Evolutionary conservation across 2,797 vertebrate genomes (phyloP), one percentile per base, ranked within the genome.

Genomic region (Macrochelys suwanniensis): DNA sequence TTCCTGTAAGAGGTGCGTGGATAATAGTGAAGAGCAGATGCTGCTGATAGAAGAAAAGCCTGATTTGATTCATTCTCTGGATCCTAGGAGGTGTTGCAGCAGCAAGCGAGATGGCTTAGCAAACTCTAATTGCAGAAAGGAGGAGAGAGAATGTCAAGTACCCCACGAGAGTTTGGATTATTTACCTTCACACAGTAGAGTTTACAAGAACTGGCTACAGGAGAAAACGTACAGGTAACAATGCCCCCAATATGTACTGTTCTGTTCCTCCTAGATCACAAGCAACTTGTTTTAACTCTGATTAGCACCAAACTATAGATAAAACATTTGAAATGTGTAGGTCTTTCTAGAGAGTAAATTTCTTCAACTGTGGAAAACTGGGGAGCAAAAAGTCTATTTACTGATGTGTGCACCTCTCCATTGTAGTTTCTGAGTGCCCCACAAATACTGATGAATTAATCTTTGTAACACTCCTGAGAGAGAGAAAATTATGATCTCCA

Each of bases 121-220:
- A 3, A 86, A 5, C 37, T 15, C 28, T 49, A n/a, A 7, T 47
- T 50, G 77, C 17, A 51, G 65, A 61, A 89, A 95, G 79, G 86
- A 93, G 51, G 53, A 92, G 61, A 94, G 74, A 81, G 80, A 93
- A 61, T 51, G 83, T 6, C 51, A 56, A 5, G 51, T 85, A 47
- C 31, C 49, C 49, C 89, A 89, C 17, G 90, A 96, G 80, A 97
- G 95, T 80, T 76, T 96, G 93, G 93, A 96, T 95, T 97, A 96
- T 89, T 95, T 98, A 54, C 94, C 96, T 86, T 97, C 94, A 28
- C 94, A 96, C 80, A 97, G 94, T 90, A 79, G 92, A 23, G 65
- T 92, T 91, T 97, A 83, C 88, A 96, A 96, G 85, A 93, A 95
- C 19, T 96, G 95, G 92, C 86, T 97, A 25, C 83, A 95, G 71